Conservation (phyloP, 2,113 vertebrate species). For the Anseranas semipalmata region DNA sequence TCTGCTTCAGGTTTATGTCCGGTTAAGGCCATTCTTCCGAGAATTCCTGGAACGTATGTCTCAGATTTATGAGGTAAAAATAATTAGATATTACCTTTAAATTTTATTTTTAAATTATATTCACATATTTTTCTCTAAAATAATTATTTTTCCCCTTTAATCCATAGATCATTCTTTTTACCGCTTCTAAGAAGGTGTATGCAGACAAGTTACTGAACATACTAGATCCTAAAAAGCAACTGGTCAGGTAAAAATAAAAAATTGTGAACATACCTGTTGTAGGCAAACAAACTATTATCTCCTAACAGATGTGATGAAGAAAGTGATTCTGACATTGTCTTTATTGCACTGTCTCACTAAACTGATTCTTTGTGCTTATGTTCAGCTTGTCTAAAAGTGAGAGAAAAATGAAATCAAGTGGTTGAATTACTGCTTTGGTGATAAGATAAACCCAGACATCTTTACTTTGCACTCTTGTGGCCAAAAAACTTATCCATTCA, state of each 20-base stretch:
- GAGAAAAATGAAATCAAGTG: neutral
- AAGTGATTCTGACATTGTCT: neutral
- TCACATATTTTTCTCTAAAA: neutral
- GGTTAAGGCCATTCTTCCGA: constrained; percentile 97
- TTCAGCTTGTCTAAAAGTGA: neutral
- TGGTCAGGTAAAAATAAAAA: constrained; percentile 88
- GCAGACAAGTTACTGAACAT: constrained; percentile 99
- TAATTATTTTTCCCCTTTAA: constrained; percentile 55
- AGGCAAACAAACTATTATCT: neutral
- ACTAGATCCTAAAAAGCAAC: constrained; percentile 97
- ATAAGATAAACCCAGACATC: neutral
- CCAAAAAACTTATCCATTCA: neutral
- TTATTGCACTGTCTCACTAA: neutral
- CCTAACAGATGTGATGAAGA: neutral
- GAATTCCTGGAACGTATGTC: constrained; percentile 99
- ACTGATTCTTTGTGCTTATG: neutral
- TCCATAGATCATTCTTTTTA: constrained; percentile 97
- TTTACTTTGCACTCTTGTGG: neutral
- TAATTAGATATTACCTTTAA: neutral
- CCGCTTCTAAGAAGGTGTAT: constrained; percentile 99
- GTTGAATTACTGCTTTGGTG: neutral
- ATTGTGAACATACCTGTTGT: neutral
- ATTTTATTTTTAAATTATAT: neutral
- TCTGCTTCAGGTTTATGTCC: constrained; percentile 90
- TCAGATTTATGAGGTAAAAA: constrained; percentile 97